Evolutionary conservation across 2,113 vertebrate genomes (phyloP), one percentile per base, ranked within the genome.

Genomic region (Phyllostomus discolor): DNA sequence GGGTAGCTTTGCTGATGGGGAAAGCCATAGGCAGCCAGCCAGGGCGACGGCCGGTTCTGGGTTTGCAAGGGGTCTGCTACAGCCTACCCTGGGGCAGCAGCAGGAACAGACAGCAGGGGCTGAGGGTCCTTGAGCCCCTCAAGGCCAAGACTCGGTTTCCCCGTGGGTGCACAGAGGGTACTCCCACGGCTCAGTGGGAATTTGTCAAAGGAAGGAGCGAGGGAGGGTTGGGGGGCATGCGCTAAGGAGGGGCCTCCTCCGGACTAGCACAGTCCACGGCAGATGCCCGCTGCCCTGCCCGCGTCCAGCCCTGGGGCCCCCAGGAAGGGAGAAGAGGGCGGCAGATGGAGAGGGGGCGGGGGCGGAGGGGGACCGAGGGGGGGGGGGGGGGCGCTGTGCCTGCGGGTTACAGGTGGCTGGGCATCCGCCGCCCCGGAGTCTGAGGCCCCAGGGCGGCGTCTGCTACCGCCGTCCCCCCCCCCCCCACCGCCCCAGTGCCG

Each of bases 61-160:
- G 16, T 75, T 24, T 41, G 72, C 28, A 10, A 0, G 0, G 76
- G 81, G 46, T 82, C 79, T 80, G 93, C 85, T 43, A 24, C 48
- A 22, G 17, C 97, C 93, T 88, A 79, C 81, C 0, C 38, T 1
- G 35, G 9, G 52, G 67, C 64, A 2, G 24, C 10, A 4, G 41
- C 54, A 1, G 22, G n/a, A 62, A 9, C 8, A 38, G 43, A 35
- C 20, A 2, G 50, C 2, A 17, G 26, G 52, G 43, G 52, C 76
- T 6, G 78, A 20, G 5, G 70, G 48, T 17, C 26, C 1, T 2
- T 6, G 26, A 15, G 28, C 7, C 4, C 11, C 67, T 59, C 38
- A 5, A 1, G 26, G 4, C 70, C 26, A 1, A 16, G 79, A 89
- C 94, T 95, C 91, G 24, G 83, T 90, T 87, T 90, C 93, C 86